Evolutionary conservation across 2,888 invertebrate species (phyloP), one percentile per base, ranked within the genome.

Genomic region (Taphrorychus bicolor): DNA sequence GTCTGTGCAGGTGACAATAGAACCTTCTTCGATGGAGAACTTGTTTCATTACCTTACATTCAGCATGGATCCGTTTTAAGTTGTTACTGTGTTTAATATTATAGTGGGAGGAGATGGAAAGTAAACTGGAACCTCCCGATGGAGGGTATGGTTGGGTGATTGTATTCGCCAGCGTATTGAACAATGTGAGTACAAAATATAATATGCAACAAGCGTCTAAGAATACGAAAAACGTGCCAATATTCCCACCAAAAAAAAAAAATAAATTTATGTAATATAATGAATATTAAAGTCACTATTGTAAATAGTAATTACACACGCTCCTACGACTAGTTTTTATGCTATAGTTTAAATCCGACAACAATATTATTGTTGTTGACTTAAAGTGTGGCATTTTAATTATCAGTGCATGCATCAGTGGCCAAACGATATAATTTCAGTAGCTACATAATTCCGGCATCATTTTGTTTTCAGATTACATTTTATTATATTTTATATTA

Each of bases 71-170:
- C 54, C 19, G 21, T 14, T 18, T 21, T 21, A 19, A 11, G n/a
- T n/a, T n/a, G n/a, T n/a, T n/a, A 32, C 9, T 32, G 32, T 3
- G 3, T 32, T 32, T n/a, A n/a, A n/a, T n/a, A n/a, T n/a, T n/a
- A n/a, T n/a, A n/a, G n/a, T n/a, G n/a, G n/a, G n/a, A n/a, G n/a
- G n/a, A n/a, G n/a, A 32, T 32, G 32, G 32, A 32, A 22, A 60
- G 17, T 9, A 32, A 58, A 2, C 72, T 79, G 32, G 83, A 86
- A 66, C 87, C 88, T 40, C 89, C 89, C 0, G 87, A 89, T 75
- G 89, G 89, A 68, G 88, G 89, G 11, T 89, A 87, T 79, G 89
- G 89, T 11, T 89, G 89, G 89, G 82, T 88, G 23, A 84, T 89
- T 52, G 87, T 87, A 9, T 77, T 87, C 58, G 88, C 87, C 0